Conservation (phyloP, 2,113 vertebrate species). For the Corythoichthys intestinalis region DNA sequence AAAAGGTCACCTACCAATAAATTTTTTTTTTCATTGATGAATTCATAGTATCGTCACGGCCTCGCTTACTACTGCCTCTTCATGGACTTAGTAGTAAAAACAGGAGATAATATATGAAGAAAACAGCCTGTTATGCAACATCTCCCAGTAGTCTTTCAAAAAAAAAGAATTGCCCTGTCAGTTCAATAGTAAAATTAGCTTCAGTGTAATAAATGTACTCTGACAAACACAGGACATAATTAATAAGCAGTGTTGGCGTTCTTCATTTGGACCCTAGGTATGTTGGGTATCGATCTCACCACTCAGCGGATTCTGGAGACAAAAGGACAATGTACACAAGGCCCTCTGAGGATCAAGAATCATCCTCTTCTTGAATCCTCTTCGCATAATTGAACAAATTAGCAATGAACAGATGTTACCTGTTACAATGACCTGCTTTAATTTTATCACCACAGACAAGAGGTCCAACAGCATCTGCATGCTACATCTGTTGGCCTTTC, state of each 20-base stretch:
- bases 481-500: constrained; percentile 71
- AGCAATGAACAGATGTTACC: constrained; percentile 75
- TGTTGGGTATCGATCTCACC: constrained; percentile 47
- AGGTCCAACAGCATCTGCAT: constrained; percentile 75
- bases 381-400: constrained; percentile 76
- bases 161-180: neutral
- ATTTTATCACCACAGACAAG: constrained; percentile 70
- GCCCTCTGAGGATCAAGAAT: constrained; percentile 52
- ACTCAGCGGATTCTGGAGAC: constrained; percentile 33
- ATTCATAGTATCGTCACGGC: neutral
- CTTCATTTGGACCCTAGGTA: constrained; percentile 3
- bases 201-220: constrained; percentile 17
- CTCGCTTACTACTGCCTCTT: constrained; percentile 4
- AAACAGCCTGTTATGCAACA: neutral
- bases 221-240: constrained; percentile 3
- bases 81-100: constrained; percentile 2
- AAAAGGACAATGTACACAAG: constrained; percentile 21
- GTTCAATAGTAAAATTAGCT: constrained; percentile 6
- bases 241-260: neutral
- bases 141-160: constrained; percentile 21
- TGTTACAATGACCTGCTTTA: constrained; percentile 76
- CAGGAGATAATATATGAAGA: constrained; percentile 10
- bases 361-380: constrained; percentile 63
- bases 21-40: neutral
- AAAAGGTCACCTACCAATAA: neutral